Conservation (phyloP, 2,888 invertebrate genomes). For the Heliconius ismenius region DNA sequence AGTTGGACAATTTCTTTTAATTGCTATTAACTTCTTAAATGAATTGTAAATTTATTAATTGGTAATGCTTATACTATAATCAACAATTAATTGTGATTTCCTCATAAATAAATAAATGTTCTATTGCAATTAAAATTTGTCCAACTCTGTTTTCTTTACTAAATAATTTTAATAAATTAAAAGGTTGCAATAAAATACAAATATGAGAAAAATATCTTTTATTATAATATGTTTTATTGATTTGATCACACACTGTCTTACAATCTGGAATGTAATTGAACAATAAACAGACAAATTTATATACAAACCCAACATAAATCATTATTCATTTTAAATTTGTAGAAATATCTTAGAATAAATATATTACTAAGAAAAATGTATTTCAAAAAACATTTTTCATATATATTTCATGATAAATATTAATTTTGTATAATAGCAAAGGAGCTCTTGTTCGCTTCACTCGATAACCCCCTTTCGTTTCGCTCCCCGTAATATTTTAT, state of each 20-base stretch:
- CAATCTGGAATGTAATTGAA: slow-evolving; percentile 31
- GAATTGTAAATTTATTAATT: too few relatives aligned
- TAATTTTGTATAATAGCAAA: neutral
- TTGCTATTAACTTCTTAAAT: too few relatives aligned
- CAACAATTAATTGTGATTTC: too few relatives aligned
- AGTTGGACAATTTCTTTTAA: too few relatives aligned
- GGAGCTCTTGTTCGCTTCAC: neutral
- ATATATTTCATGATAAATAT: slow-evolving; percentile 14
- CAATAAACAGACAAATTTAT: neutral
- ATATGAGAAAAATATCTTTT: slow-evolving; percentile 11
- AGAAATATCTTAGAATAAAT: slow-evolving; percentile 2
- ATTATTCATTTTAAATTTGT: slow-evolving; percentile 10
- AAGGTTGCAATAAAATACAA: slow-evolving; percentile 1
- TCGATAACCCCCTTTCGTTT: neutral
- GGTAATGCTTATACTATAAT: too few relatives aligned
- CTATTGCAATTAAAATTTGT: too few relatives aligned
- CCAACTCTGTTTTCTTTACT: too few relatives aligned
- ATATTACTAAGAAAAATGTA: slow-evolving; percentile 15
- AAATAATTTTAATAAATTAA: too few relatives aligned
- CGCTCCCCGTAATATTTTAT: neutral
- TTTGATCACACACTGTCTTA: slow-evolving; percentile 26
- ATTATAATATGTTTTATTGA: slow-evolving; percentile 5
- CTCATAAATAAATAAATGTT: too few relatives aligned
- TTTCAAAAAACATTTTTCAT: slow-evolving; percentile 3
- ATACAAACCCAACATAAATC: neutral